Evolutionary conservation across 2,888 invertebrate genomes (phyloP), one percentile per base, ranked within the genome.

Genomic region (Ophonus ardosiacus): DNA sequence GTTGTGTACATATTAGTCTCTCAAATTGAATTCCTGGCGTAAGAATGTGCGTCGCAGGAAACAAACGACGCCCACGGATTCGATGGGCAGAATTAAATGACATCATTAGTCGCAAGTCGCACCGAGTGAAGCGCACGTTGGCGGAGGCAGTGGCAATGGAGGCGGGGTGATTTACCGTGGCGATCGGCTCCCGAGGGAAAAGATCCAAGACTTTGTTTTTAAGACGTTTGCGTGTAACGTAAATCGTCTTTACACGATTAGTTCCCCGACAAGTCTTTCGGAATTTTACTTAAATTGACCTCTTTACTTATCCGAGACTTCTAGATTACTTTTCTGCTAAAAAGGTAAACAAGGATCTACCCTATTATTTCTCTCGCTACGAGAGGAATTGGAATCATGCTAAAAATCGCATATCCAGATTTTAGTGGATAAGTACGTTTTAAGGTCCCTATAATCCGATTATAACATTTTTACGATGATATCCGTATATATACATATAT

Each of bases 151-250:
- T 24, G 31, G 40, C 68, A 51, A 13, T 51, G 2, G 43, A 51
- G 10, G 43, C 10, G 8, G 43, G 18, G 40, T 74, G 71, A 74
- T 74, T 43, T 74, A 74, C 10, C 31, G 68, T 40, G 43, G 71
- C 40, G 40, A 74, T 74, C 71, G 59, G 51, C 76, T 68, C 71
- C 51, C 71, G 6, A 15, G 71, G 51, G 71, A 40, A 8, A 63
- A 68, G 68, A 38, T 68, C 71, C 43, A 17, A 17, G 71, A 81
- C 80, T 84, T 86, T 86, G 84, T 85, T 85, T 86, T 84, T 71
- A 86, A 86, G 84, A 85, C 68, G 80, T 84, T 84, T 86, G 86
- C 84, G 86, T 85, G 84, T 84, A 85, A 85, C 86, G 86, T 86
- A 83, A 74, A 74, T 74, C 51, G 71, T 74, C 71, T 74, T 74